A percentile compares a stretch with the other conserved stretches of the same genome.
Evolutionary conservation across 2,888 invertebrate genomes (phyloP).

Genomic region (Drosophila yooni): DNA sequence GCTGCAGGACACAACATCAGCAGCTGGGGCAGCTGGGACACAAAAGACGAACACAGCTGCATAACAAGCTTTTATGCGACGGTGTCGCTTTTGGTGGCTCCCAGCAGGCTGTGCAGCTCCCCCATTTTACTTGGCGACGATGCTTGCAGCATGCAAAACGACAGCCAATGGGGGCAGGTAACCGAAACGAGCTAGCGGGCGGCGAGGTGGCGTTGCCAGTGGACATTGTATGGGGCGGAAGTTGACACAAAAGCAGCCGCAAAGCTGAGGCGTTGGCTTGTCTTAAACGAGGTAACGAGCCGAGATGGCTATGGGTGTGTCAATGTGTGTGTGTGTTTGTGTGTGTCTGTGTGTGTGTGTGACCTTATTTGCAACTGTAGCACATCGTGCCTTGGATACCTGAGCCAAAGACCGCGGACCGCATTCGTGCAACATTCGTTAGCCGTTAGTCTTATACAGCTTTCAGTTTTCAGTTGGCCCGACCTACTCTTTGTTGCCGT

Average conservation of each 20-base stretch:
- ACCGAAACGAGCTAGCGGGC: conserved; percentile 55
- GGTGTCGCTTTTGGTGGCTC: conserved; percentile 17
- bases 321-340: conserved; percentile 9
- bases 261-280: conserved; percentile 50
- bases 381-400: conserved; percentile 71
- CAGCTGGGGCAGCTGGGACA: conserved; percentile 21
- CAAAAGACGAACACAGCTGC: conserved; percentile 63
- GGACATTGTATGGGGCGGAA: conserved; percentile 39
- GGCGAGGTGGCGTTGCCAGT: conserved; percentile 14
- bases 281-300: conserved; percentile 51
- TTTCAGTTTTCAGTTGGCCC: conserved; percentile 18
- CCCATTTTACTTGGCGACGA: conserved; percentile 11
- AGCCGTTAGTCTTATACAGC: conserved; percentile 8
- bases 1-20: conserved; percentile 38
- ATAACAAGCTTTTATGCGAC: conserved; percentile 55
- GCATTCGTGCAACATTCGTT: conserved; percentile 24
- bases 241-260: conserved; percentile 54
- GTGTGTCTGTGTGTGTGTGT: conserved; percentile 32
- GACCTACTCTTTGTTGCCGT: conserved; percentile 5
- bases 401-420: conserved; percentile 31
- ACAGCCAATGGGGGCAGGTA: conserved; percentile 69
- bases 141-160: conserved; percentile 58
- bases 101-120: conserved; percentile 19
- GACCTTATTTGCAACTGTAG: conserved; percentile 72
- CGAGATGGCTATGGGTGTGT: background rate